Percentiles rank a stretch among this genome's conserved stretches.
Evolutionary conservation across 2,888 invertebrate species (phyloP).

Genomic region (Tiphia femorata): DNA sequence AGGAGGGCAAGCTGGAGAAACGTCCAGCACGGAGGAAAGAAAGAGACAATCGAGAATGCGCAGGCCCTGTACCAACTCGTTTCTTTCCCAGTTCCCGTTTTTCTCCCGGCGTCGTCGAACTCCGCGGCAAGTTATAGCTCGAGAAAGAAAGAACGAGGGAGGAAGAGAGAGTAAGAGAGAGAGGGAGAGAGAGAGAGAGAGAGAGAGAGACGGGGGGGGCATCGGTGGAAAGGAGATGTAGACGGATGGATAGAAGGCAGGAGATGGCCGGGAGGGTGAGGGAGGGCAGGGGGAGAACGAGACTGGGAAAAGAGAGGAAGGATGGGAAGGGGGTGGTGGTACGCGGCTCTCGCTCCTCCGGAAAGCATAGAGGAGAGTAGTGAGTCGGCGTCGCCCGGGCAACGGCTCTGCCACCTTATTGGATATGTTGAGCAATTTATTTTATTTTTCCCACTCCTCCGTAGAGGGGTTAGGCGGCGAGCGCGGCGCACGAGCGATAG

Average conservation of each 20-base stretch:
- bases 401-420: conserved; percentile 69
- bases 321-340: conserved; percentile 37
- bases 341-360: no score
- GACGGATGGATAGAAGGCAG: neutral
- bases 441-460: conserved; percentile 60
- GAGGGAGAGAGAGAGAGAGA: neutral
- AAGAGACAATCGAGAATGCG: conserved; percentile 29
- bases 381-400: conserved; percentile 63
- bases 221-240: neutral
- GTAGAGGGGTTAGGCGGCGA: conserved; percentile 14
- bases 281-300: neutral
- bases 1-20: conserved; percentile 6
- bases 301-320: conserved; percentile 8
- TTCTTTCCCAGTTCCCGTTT: conserved; percentile 35
- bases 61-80: conserved; percentile 27
- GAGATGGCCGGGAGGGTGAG: neutral
- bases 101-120: conserved; percentile 44
- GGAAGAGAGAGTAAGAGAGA: neutral
- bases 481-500: neutral
- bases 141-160: conserved; percentile 16
- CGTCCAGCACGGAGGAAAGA: conserved; percentile 19
- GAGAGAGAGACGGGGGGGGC: no score
- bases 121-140: conserved; percentile 32
- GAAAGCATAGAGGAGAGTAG: conserved; percentile 52
- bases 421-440: conserved; percentile 69